Base-by-base conservation (phyloP, 2,797 vertebrate species). In the Clarias laeviceps region DNA sequence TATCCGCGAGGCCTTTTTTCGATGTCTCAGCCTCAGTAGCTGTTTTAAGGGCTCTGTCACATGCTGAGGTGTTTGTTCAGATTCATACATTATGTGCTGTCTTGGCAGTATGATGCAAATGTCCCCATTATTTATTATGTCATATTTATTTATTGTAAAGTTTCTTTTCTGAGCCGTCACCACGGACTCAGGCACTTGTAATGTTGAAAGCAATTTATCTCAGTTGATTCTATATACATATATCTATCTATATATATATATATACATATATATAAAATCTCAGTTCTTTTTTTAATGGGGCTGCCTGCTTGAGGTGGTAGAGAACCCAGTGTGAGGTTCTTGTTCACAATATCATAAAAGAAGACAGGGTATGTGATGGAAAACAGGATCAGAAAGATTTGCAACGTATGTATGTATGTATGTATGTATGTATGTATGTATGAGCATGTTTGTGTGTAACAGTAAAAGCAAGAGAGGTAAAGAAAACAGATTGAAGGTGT, bases 141-240 rank as follows among this genome's bases (percentile, higher is more conserved):
- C 79, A 79, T 89, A 78, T 89, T 90, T 86, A 90, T 82, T 84
- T 80, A 84, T 87, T 91, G 87, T 82, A 86, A 62, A 82, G 90
- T 82, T 87, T 85, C 62, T 76, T 84, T 85, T 87, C 80, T 84
- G 86, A 88, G 72, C 87, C 85, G 74, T 85, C 40, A 81, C 68
- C 50, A 32, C 65, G 50, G 64, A 83, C 76, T 56, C 88, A n/a
- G 86, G 40, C 34, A 29, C 90, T 90, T 89, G 87, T 88, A 86
- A 89, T 78, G 86, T 84, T 85, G 86, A 91, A 91, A 90, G 88
- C 88, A 84, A 87, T 82, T 85, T 84, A 83, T 86, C 80, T 72
- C 37, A 80, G 62, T 72, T 82, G 59, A 86, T 70, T 82, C 70
- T 89, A 82, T 84, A 77, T 80, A 83, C 82, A 54, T 54, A 14